Percentiles rank a stretch among this genome's conserved stretches.
These are phyloP conservation scores for Desmodus rotundus DNA, from an alignment of 2,113 vertebrate species.

Conservation along the genomic window DNA sequence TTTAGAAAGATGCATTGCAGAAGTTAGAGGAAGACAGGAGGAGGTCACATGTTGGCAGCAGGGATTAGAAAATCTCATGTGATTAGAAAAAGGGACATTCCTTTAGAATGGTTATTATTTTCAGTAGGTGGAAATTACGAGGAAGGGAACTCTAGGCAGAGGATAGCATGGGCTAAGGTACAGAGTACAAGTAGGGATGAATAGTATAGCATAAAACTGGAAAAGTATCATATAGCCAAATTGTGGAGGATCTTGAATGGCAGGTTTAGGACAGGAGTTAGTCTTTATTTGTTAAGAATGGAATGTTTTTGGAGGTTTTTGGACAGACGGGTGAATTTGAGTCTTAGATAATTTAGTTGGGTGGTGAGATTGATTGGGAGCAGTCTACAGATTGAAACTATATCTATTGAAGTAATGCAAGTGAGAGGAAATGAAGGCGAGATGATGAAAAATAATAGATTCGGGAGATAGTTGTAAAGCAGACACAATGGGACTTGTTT, in stretches of 20 bases:
- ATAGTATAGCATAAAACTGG: neutral
- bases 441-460: neutral
- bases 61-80: no score
- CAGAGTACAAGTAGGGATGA: neutral
- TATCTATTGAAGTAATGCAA: neutral
- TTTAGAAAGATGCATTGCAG: neutral
- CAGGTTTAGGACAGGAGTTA: neutral
- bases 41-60: neutral
- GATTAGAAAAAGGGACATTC: neutral
- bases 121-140: neutral
- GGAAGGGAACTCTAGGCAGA: neutral
- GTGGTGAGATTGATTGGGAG: neutral
- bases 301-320: neutral
- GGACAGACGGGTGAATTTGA: neutral
- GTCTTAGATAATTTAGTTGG: neutral
- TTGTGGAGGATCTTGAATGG: neutral
- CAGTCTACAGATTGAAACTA: neutral
- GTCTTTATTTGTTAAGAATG: neutral
- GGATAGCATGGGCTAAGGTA: neutral
- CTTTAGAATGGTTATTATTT: neutral
- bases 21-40: neutral
- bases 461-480: neutral
- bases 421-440: neutral
- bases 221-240: neutral
- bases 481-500: neutral